Base-by-base conservation (phyloP, 1,140 invertebrate genomes). In the Spodoptera frugiperda region DNA sequence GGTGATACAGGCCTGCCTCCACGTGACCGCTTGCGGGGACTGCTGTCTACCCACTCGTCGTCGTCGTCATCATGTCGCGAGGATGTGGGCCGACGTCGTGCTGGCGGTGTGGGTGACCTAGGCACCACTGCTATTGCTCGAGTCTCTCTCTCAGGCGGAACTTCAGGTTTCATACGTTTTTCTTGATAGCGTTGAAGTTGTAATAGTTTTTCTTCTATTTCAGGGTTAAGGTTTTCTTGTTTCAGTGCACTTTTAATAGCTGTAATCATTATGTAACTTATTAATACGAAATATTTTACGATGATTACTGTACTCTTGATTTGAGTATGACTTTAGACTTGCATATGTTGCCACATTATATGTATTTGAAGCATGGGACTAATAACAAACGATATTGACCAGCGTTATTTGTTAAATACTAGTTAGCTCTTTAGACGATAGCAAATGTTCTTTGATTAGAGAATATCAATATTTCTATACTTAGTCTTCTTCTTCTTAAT, bases 161-260 rank as follows among this genome's bases (percentile, higher is more conserved):
- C 53, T 19, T 94, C 93, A 0, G 93, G 93, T 79, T 96, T 96
- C 95, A 96, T 97, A 82, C 97, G 96, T 76, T 96, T 96, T 84
- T 98, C 97, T 82, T 98, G 97, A 85, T 98, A 98, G 39, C 97
- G 95, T 89, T 98, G 98, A 78, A 98, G 95, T 80, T 98, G 97
- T 3, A 98, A 93, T 19, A 99, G 89, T 88, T 99, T 99, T 80
- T 98, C 98, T 90, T 99, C 98, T 59, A 99, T 98, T 91, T 99
- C 98, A 1, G 98, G 98, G 90, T 98, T 98, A 12, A 98, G 93
- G 89, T 98, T 98, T 85, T 97, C 97, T 89, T 97, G 97, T 88
- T 97, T 97, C 48, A 98, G 90, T 8, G 97, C 97, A 89, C 96
- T 97, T 92, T 97, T 97, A 73, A 98, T 97, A 2, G 97, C 97